Conservation (phyloP, 2,888 invertebrate genomes). For the Drosophila subquinaria region DNA sequence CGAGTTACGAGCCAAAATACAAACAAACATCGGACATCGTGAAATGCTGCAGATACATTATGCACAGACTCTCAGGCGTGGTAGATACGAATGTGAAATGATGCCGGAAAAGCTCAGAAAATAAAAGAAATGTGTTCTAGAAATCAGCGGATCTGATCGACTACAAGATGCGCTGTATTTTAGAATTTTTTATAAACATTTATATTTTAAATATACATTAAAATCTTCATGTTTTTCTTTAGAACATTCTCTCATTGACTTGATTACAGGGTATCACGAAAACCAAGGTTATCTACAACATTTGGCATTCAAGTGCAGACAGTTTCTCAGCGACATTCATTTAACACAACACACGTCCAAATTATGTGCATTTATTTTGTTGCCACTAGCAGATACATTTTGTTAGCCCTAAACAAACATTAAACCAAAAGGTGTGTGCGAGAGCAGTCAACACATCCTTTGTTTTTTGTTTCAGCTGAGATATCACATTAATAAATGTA, state of each 20-base stretch:
- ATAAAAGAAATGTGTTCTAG: conserved; percentile 11
- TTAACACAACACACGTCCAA: conserved; percentile 43
- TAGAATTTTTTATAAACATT: no score
- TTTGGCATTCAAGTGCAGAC: conserved; percentile 55
- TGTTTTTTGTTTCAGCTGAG: conserved; percentile 6
- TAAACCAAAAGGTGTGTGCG: conserved; percentile 1
- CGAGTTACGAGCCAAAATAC: conserved; percentile 48
- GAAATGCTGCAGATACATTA: conserved; percentile 70
- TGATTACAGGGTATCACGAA: conserved; percentile 20
- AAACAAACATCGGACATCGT: conserved; percentile 52
- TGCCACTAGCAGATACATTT: conserved; percentile 33
- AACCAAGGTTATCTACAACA: not conserved
- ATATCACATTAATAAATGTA: conserved; percentile 63
- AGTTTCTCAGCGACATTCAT: conserved; percentile 40
- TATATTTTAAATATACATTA: not conserved
- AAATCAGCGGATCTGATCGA: conserved; percentile 3
- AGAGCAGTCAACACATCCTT: conserved; percentile 1
- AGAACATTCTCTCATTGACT: not conserved
- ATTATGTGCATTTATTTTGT: conserved; percentile 71
- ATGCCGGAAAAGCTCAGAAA: conserved; percentile 36
- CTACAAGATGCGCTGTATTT: conserved; percentile 16
- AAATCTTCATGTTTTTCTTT: not conserved
- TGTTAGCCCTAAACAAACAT: conserved; percentile 9
- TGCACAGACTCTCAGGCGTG: conserved; percentile 64
- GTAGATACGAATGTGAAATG: conserved; percentile 58